Conservation (phyloP, 2,797 vertebrate genomes). For the Brachyrhaphis roseni region DNA sequence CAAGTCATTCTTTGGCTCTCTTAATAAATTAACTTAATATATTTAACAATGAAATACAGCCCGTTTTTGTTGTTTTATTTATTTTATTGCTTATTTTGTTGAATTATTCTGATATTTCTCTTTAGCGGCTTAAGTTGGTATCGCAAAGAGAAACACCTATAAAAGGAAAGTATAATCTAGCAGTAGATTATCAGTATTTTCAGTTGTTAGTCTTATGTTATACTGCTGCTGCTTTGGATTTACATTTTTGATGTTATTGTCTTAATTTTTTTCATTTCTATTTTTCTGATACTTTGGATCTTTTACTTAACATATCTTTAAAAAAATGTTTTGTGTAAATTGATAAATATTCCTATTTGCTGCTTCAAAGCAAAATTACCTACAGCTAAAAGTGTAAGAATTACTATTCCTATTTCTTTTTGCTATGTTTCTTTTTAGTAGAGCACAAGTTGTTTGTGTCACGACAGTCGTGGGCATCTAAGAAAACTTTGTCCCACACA, state of each 20-base stretch:
- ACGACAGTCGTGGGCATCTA: background rate
- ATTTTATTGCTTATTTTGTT: background rate
- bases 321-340: too few species aligned
- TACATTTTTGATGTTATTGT: background rate
- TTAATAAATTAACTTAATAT: too few species aligned
- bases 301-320: too few species aligned
- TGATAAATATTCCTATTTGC: too few species aligned
- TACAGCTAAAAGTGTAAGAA: background rate
- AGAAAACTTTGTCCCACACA: conserved; percentile 13
- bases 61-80: background rate
- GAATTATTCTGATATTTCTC: background rate
- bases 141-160: too few species aligned
- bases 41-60: too few species aligned
- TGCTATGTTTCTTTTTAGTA: conserved; percentile 8
- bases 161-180: too few species aligned
- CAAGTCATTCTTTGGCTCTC: too few species aligned
- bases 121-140: background rate
- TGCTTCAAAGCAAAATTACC: background rate
- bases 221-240: background rate
- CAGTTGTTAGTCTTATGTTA: background rate
- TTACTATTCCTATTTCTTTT: background rate
- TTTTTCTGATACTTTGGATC: too few species aligned
- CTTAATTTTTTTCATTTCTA: too few species aligned
- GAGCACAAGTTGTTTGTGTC: background rate
- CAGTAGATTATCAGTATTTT: too few species aligned